Evolutionary conservation across 2,113 vertebrate species (phyloP), one percentile per base, ranked within the genome.

Genomic region (Athene noctua): DNA sequence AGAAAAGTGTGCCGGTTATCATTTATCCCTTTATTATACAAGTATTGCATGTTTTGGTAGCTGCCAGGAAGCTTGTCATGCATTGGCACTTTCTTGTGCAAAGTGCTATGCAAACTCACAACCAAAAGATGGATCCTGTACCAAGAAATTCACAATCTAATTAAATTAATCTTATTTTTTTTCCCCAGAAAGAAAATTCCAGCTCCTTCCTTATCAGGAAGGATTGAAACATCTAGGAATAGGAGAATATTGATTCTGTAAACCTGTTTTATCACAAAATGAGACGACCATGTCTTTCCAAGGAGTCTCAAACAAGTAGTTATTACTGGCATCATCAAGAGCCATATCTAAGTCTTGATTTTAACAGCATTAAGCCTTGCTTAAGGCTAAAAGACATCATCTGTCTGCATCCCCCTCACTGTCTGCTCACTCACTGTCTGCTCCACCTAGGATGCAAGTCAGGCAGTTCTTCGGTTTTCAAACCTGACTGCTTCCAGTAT

Each of bases 401-500:
- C 83, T 91, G 46, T 83, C 86, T 90, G 71, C 66, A 73, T 63
- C 38, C 65, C 58, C 67, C 66, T 65, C 57, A 1, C 75, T 88
- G 79, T 65, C 92, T 96, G 92, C 77, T 96, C 95, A 30, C 79
- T 86, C 66, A 14, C 63, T 88, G 86, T 86, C 91, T 95, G 80
- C 80, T 89, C 74, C 94, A 90, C 92, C 90, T 91, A 27, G 2
- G 72, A 92, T 91, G 91, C 42, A 27, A 96, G 89, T 77, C 94
- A 97, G 92, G 86, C 90, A 96, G 72, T 59, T 93, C 95, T 47
- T 88, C 0, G 2, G 67, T 95, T 96, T 95, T 91, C 90, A 94
- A 90, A 96, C 71, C 86, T 83, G 94, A 95, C 96, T 95, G 79
- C 88, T 96, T 96, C 90, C 94, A 84, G 75, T 57, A 70, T 86